Conservation (phyloP, 2,888 invertebrate species). For the Agelastica alni region DNA sequence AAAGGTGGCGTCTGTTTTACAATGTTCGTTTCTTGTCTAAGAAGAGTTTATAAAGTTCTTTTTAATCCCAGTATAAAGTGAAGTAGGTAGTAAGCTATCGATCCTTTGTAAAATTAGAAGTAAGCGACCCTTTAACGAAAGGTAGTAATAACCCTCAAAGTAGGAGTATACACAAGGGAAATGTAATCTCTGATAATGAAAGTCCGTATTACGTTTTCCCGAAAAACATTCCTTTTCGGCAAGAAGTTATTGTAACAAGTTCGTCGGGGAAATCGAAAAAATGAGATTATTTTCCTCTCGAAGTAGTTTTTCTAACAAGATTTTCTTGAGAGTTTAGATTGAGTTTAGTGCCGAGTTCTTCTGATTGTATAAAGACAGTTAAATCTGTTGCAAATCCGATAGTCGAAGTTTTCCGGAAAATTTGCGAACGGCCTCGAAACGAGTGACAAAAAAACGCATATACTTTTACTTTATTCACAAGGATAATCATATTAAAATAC, state of each 20-base stretch:
- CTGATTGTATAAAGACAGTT: conserved; percentile 24
- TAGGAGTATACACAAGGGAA: conserved; percentile 28
- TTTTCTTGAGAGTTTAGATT: conserved; percentile 20
- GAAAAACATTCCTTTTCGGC: conserved; percentile 25
- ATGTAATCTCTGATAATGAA: conserved; percentile 35
- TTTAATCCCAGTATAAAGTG: conserved; percentile 16
- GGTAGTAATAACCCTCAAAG: conserved; percentile 31
- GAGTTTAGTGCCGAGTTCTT: conserved; percentile 23
- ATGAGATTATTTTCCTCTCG: conserved; percentile 14
- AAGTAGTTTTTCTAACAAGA: conserved; percentile 22
- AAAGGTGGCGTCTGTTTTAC: too few species aligned
- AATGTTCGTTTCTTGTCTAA: too few species aligned
- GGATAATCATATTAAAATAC: too few species aligned
- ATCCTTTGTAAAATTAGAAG: conserved; percentile 26
- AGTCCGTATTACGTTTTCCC: conserved; percentile 27
- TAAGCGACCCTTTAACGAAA: conserved; percentile 24
- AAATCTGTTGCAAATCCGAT: conserved; percentile 24
- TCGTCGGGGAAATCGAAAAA: conserved; percentile 22
- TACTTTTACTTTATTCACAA: too few species aligned
- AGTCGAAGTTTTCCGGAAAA: conserved; percentile 19
- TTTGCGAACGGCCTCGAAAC: not conserved
- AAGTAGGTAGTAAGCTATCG: conserved; percentile 17
- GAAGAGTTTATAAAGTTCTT: conserved; percentile 5
- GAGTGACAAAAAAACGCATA: too few species aligned
- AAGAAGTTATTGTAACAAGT: conserved; percentile 32